Evolutionary conservation across 2,113 vertebrate species (phyloP).

Genomic region (Eubucco bourcierii): DNA sequence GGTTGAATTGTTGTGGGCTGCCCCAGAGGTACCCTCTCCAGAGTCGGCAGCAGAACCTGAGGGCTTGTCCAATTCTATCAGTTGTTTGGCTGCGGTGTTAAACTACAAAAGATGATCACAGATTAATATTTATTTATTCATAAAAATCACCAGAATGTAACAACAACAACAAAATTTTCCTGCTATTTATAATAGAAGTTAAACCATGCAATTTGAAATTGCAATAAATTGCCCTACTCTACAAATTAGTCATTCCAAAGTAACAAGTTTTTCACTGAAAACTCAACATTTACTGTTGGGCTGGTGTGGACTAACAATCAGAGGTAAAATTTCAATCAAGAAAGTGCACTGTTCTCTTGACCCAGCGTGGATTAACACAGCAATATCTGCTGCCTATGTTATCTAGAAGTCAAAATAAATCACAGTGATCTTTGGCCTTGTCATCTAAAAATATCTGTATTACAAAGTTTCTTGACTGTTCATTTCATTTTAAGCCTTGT

Average conservation of each 20-base stretch:
- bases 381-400: neutral
- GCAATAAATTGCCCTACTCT: neutral
- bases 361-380: neutral
- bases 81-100: conserved; percentile 92
- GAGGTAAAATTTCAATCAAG: neutral
- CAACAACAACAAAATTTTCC: neutral
- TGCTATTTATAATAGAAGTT: neutral
- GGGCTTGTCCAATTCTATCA: conserved; percentile 95
- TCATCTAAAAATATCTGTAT: neutral
- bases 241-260: neutral
- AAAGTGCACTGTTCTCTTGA: neutral
- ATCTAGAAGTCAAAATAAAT: neutral
- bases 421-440: neutral
- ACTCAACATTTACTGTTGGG: neutral
- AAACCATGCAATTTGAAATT: neutral
- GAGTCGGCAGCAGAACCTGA: conserved; percentile 79
- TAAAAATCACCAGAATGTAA: neutral
- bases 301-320: neutral
- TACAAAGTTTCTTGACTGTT: neutral
- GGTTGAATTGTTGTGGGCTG: conserved; percentile 81
- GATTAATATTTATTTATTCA: neutral
- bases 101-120: conserved; percentile 78
- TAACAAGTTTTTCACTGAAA: neutral
- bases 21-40: conserved; percentile 85
- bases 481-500: neutral